Evolutionary conservation across 2,113 vertebrate species (phyloP).

Genomic region (Phyllostomus discolor): DNA sequence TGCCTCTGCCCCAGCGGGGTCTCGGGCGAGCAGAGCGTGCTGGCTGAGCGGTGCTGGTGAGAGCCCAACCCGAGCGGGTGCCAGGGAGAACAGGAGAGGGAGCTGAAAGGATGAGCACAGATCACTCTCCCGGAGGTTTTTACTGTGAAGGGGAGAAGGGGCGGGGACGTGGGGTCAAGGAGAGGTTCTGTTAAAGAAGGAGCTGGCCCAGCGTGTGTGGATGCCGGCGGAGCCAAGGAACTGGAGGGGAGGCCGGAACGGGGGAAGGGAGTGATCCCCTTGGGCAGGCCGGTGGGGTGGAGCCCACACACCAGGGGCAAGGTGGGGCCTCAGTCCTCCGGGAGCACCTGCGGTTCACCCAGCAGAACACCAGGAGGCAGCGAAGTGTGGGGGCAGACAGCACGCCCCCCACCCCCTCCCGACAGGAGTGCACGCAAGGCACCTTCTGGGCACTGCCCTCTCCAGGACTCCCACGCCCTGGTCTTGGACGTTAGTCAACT

Average conservation of each 20-base stretch:
- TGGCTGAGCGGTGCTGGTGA: neutral
- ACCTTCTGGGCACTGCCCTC: neutral
- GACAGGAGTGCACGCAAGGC: fast-evolving
- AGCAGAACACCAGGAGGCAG: neutral
- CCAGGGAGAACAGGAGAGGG: neutral
- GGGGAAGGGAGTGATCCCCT: neutral
- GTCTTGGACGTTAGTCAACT: neutral
- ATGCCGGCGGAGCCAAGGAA: neutral
- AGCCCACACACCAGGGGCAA: no score
- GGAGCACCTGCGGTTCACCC: neutral
- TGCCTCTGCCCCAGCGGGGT: no score
- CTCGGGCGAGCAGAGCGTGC: fast-evolving
- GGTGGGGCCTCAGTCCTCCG: neutral
- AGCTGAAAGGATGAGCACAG: neutral
- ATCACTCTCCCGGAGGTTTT: neutral
- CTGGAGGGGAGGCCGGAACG: neutral
- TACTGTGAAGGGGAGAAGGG: neutral
- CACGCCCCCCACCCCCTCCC: no score
- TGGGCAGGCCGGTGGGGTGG: neutral
- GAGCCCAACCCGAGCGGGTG: neutral
- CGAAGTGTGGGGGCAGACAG: no score
- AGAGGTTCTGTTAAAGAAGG: neutral
- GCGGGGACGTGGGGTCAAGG: neutral
- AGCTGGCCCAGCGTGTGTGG: neutral
- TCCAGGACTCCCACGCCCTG: neutral